Base-by-base conservation (phyloP, 1,140 invertebrate genomes). In the Reticulitermes speratus region DNA sequence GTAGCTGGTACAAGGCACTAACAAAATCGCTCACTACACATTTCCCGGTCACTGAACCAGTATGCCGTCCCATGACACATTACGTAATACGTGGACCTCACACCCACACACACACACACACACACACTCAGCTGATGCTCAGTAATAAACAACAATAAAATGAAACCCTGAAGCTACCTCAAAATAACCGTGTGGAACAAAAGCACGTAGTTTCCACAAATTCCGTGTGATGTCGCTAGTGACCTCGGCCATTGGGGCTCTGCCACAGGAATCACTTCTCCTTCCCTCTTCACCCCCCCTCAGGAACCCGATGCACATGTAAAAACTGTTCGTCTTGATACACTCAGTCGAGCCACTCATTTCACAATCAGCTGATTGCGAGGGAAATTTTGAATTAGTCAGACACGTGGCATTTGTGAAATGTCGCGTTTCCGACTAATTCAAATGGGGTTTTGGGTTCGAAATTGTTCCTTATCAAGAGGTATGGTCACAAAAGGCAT, bases 361-460 rank as follows among this genome's bases (percentile, higher is more conserved):
- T 85, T 85, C 85, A 85, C 85, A 85, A 85, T 85, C 85, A 85
- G 85, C 85, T 85, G 85, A 85, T 65, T 85, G 85, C 48, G 85
- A 81, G 85, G 85, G 85, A 85, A 85, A 44, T 69, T 85, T 69
- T 81, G 85, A 85, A 85, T 85, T 65, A 69, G 32, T 30, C 55
- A 65, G 59, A 81, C 85, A 85, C 85, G 85, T 85, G 85, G 85
- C 85, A 85, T 30, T 21, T 25, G 38, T 30, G 65, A 75, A 3
- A 75, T 30, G 25, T 30, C 25, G 25, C n/a, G n/a, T 75, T 75
- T 75, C n/a, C 25, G 25, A 75, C 65, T 75, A 30, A 75, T 3
- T 75, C n/a, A 30, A 8, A 75, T n/a, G 25, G n/a, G 65, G 65
- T n/a, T 75, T 30, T 6, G 65, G 65, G 65, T 30, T 75, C 65